Percentiles rank a stretch among this genome's conserved stretches.
Evolutionary conservation across 1,140 invertebrate species (phyloP).

Genomic region (Magallana ariakensis): DNA sequence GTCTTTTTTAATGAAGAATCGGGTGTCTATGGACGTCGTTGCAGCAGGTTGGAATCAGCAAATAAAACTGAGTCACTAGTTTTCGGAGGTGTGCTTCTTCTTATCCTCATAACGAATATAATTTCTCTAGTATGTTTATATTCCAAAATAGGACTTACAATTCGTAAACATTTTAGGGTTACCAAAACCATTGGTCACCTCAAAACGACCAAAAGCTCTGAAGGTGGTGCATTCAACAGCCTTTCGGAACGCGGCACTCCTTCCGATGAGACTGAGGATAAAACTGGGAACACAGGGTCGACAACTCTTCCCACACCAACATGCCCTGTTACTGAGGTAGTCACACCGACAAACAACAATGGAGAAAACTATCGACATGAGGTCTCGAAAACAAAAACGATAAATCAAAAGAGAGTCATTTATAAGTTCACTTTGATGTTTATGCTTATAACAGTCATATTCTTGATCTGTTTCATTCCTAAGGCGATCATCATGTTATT

Average conservation of each 20-base stretch:
- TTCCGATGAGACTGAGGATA: neutral
- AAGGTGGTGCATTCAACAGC: neutral
- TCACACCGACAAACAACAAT: neutral
- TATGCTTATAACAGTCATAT: constrained; percentile 29
- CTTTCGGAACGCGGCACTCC: neutral
- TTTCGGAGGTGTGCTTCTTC: neutral
- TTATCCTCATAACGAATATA: constrained; percentile 1
- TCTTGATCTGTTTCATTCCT: constrained; percentile 43
- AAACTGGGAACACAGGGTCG: neutral
- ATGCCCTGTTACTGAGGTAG: too few relatives aligned
- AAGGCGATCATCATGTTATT: constrained; percentile 39
- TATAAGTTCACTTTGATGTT: constrained; percentile 48
- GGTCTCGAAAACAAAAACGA: neutral
- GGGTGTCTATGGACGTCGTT: neutral
- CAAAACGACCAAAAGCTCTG: neutral
- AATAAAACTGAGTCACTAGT: constrained; percentile 24
- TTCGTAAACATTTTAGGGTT: constrained; percentile 38
- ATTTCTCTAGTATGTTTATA: constrained; percentile 21
- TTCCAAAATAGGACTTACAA: constrained; percentile 41
- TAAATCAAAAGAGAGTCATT: constrained; percentile 22
- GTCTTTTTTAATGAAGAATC: neutral
- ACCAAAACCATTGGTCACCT: neutral
- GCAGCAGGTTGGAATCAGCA: constrained; percentile 28
- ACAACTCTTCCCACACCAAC: neutral
- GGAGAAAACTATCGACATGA: neutral